These are phyloP conservation scores for Ferrisia virgata DNA, from an alignment of 2,888 invertebrate species.

Conservation along the genomic window DNA sequence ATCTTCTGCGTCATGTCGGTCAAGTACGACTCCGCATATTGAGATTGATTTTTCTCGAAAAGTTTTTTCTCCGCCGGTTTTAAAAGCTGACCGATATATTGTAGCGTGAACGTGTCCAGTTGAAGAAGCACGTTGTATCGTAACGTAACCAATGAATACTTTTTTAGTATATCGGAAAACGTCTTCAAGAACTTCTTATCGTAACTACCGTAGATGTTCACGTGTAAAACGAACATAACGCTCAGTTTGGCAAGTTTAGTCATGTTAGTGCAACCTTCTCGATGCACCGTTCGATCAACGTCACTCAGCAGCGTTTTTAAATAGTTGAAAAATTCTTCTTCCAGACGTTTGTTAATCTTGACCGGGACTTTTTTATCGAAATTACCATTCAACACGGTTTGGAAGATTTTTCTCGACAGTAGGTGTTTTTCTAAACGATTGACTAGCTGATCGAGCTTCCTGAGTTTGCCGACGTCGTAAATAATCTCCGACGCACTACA, in stretches of 20 bases:
- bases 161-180: conserved; percentile 72
- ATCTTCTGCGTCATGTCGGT: not conserved
- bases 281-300: conserved; percentile 57
- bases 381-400: conserved; percentile 49
- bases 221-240: conserved; percentile 65
- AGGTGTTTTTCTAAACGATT: conserved; percentile 24
- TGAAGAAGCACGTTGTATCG: conserved; percentile 26
- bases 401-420: conserved; percentile 27
- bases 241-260: conserved; percentile 66
- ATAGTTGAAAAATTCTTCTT: conserved; percentile 66
- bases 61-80: conserved; percentile 33
- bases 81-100: conserved; percentile 4
- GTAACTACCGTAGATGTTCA: conserved; percentile 69
- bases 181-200: conserved; percentile 74
- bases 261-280: conserved; percentile 55
- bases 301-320: conserved; percentile 63
- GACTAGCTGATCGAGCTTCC: conserved; percentile 6
- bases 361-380: conserved; percentile 49
- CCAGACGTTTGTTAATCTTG: conserved; percentile 53
- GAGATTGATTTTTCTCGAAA: conserved; percentile 31
- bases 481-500: conserved; percentile 19
- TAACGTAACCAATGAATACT: conserved; percentile 51
- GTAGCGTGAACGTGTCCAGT: conserved; percentile 25
- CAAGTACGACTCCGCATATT: not conserved
- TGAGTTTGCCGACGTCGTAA: not conserved